A percentile compares a stretch with the other conserved stretches of the same genome.
Evolutionary conservation across 2,113 vertebrate genomes (phyloP).

Genomic region (Poecilia latipinna): DNA sequence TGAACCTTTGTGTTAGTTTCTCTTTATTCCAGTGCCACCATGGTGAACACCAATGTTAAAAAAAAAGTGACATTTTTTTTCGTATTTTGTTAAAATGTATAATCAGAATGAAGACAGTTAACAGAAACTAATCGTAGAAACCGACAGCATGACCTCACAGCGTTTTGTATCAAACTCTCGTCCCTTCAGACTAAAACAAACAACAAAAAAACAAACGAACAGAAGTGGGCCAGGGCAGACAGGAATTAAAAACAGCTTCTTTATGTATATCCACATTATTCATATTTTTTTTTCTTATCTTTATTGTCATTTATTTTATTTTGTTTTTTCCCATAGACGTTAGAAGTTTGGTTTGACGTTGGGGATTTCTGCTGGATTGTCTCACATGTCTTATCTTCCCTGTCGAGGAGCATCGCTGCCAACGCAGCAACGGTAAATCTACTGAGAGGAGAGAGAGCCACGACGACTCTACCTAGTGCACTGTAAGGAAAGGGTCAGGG

Average conservation of each 20-base stretch:
- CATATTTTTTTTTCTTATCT: slow-evolving; percentile 56
- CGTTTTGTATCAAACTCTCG: slow-evolving; percentile 78
- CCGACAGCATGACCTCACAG: slow-evolving; percentile 78
- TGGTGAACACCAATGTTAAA: slow-evolving; percentile 80
- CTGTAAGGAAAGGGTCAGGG: slow-evolving; percentile 60
- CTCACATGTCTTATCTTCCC: slow-evolving; percentile 78
- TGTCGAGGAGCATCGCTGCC: slow-evolving; percentile 79
- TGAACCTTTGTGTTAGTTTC: slow-evolving; percentile 80
- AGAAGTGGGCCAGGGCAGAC: slow-evolving; percentile 73
- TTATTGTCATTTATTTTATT: slow-evolving; percentile 29
- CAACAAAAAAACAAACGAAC: slow-evolving; percentile 63
- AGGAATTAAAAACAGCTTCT: slow-evolving; percentile 70
- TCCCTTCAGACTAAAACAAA: slow-evolving; percentile 66
- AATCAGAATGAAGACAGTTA: slow-evolving; percentile 78
- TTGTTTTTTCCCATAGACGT: slow-evolving; percentile 74
- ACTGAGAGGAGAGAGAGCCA: slow-evolving; percentile 76
- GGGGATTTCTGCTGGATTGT: slow-evolving; percentile 80
- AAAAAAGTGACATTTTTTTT: slow-evolving; percentile 69
- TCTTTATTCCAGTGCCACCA: slow-evolving; percentile 83
- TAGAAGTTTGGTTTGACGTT: slow-evolving; percentile 73
- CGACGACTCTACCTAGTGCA: slow-evolving; percentile 78
- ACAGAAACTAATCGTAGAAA: slow-evolving; percentile 80
- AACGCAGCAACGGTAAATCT: slow-evolving; percentile 81
- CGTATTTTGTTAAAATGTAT: slow-evolving; percentile 68
- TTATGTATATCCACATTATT: slow-evolving; percentile 70